Conservation (phyloP, 2,797 vertebrate genomes). For the Harpagifer antarcticus region DNA sequence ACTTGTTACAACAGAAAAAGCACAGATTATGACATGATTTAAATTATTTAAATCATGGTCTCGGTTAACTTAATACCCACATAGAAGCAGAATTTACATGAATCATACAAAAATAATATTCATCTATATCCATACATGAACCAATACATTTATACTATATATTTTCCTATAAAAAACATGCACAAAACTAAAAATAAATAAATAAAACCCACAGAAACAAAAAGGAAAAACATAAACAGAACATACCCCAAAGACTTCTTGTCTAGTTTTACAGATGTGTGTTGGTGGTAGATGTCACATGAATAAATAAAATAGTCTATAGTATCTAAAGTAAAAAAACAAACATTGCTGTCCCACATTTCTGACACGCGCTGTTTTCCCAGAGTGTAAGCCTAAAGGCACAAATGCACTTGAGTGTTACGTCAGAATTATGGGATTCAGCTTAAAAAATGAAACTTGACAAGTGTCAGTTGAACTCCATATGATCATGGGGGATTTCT, state of each 20-base stretch:
- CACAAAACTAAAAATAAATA: too few species aligned
- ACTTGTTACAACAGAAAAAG: neutral
- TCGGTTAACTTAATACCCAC: too few species aligned
- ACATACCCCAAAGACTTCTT: neutral
- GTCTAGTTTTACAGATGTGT: neutral
- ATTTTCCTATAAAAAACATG: too few species aligned
- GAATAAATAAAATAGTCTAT: neutral
- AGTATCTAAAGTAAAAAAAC: neutral
- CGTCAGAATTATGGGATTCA: constrained; percentile 17
- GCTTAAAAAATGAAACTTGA: constrained; percentile 1
- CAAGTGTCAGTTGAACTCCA: constrained; percentile 32
- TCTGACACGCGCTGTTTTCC: neutral
- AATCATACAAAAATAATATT: too few species aligned
- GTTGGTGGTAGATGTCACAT: neutral
- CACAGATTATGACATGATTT: neutral
- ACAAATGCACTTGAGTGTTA: neutral
- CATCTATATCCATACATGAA: too few species aligned
- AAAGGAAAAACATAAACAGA: too few species aligned
- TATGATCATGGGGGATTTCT: constrained; percentile 11
- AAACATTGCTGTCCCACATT: neutral
- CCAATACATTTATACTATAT: too few species aligned
- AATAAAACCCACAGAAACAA: too few species aligned
- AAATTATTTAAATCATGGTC: too few species aligned
- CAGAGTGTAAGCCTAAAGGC: constrained; percentile 4
- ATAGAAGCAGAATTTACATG: too few species aligned